These are phyloP conservation scores for Netelia melanura DNA, from an alignment of 2,888 invertebrate species.

Conservation along the genomic window DNA sequence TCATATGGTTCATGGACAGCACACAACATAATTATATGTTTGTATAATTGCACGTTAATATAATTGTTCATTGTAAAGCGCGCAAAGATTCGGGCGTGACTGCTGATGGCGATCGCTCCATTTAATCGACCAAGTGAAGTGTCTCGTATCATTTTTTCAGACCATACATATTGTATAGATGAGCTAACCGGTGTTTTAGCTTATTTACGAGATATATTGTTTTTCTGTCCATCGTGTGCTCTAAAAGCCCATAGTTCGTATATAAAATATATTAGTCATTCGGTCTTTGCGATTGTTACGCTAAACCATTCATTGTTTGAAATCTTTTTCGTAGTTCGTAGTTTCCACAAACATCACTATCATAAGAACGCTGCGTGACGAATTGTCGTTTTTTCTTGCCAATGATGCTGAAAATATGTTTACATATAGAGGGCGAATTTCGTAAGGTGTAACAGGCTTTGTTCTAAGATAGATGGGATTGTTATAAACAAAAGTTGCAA, in stretches of 20 bases:
- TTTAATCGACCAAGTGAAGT: constrained; percentile 59
- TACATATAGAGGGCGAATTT: no score
- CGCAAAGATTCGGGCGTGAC: constrained; percentile 42
- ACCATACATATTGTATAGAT: constrained; percentile 37
- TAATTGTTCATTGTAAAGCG: constrained; percentile 5
- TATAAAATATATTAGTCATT: constrained; percentile 67
- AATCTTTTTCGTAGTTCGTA: constrained; percentile 63
- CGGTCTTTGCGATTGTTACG: constrained; percentile 53
- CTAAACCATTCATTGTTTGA: constrained; percentile 48
- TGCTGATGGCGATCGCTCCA: constrained; percentile 46
- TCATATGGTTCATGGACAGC: constrained; percentile 18
- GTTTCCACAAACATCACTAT: constrained; percentile 38
- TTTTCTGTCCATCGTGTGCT: constrained; percentile 53
- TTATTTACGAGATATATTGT: constrained; percentile 50
- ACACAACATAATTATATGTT: neutral
- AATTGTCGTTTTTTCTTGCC: constrained; percentile 15
- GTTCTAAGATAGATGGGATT: no score
- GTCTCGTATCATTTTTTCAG: constrained; percentile 36
- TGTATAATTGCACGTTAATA: neutral
- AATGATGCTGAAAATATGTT: neutral
- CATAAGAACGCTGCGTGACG: constrained; percentile 27
- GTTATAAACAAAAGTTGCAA: no score
- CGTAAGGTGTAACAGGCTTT: no score
- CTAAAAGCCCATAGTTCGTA: constrained; percentile 58
- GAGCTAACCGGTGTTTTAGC: constrained; percentile 41